Conservation (phyloP, 2,113 vertebrate species). For the Siniperca knerii region DNA sequence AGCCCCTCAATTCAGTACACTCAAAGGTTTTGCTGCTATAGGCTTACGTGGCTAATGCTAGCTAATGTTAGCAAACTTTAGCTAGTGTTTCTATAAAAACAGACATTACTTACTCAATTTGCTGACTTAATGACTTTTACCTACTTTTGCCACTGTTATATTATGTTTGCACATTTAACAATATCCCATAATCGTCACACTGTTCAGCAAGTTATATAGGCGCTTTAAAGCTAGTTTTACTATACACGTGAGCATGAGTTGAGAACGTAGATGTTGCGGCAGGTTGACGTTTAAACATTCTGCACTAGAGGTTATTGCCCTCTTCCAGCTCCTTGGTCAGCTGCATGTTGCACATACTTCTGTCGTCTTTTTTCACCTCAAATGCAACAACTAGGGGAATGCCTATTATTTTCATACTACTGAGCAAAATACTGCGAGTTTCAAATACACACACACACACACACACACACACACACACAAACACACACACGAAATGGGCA, state of each 20-base stretch:
- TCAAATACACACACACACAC: neutral
- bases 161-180: neutral
- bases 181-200: neutral
- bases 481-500: neutral
- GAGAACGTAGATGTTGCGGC: neutral
- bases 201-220: neutral
- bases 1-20: neutral
- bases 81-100: neutral
- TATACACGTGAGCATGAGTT: neutral
- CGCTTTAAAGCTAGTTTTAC: neutral
- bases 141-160: neutral
- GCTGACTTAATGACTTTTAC: neutral
- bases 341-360: neutral
- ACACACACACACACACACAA: neutral
- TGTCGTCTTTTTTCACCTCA: neutral
- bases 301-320: slow-evolving; percentile 42
- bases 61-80: no score
- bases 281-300: neutral
- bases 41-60: no score
- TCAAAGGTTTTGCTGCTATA: no score
- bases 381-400: neutral
- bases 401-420: neutral
- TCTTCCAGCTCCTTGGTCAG: slow-evolving; percentile 20
- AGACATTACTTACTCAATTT: no score
- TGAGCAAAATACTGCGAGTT: neutral